Evolutionary conservation across 2,797 vertebrate genomes (phyloP).

Genomic region (Acanthurus leucopareius): DNA sequence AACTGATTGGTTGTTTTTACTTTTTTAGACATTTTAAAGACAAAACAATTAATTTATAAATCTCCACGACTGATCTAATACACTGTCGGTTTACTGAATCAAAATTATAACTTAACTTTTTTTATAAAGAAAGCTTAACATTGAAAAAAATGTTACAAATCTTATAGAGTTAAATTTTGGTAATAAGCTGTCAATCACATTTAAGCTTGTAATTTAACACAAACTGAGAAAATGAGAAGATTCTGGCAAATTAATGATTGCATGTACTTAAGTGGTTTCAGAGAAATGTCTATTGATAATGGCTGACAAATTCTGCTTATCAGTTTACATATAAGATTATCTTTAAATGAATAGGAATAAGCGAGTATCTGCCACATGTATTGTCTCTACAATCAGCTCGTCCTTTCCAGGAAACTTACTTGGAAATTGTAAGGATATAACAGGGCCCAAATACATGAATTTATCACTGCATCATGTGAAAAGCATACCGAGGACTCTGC

Average conservation of each 20-base stretch:
- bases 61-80: too few species aligned
- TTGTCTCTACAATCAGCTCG: neutral
- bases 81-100: too few species aligned
- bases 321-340: neutral
- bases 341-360: constrained; percentile 2
- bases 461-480: constrained; percentile 2
- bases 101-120: too few species aligned
- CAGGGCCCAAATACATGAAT: neutral
- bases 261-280: neutral
- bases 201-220: neutral
- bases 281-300: neutral
- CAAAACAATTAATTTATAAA: neutral
- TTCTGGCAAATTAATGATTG: neutral
- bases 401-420: neutral
- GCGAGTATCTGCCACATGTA: neutral
- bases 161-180: neutral
- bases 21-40: neutral
- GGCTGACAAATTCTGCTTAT: neutral
- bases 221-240: neutral
- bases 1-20: neutral
- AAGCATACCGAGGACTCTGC: neutral
- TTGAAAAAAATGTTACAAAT: too few species aligned
- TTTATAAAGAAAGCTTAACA: too few species aligned
- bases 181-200: neutral
- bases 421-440: neutral